Evolutionary conservation across 2,113 vertebrate genomes (phyloP), one percentile per base, ranked within the genome.

Genomic region (Alethe diademata): DNA sequence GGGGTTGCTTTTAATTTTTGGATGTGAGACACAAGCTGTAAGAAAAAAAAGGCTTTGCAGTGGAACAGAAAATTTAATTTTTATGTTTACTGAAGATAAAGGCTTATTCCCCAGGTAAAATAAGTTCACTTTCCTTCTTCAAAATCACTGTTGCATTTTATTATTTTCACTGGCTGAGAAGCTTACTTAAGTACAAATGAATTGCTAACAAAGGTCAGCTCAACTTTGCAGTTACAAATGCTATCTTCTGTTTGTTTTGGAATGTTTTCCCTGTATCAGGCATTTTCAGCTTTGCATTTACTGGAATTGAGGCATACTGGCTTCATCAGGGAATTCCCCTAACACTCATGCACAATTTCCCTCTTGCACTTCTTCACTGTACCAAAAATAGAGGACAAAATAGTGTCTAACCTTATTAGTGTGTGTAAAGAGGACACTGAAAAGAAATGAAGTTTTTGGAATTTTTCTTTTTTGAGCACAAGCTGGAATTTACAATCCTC

Each of bases 271-370:
- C 43, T 76, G 19, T 36, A 64, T 79, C 54, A 86, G 75, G 62
- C 74, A 42, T 83, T 96, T 95, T 93, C 67, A 80, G 47, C 31
- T 83, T 83, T 90, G 26, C 19, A 36, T 86, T 95, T 96, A 94
- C 92, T 96, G 92, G 91, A 97, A 95, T 16, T 73, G 67, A 90
- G 66, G 51, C 67, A 56, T 48, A 31, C 13, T 79, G 43, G 2
- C 25, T 90, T 18, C 58, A 40, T 66, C 54, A 66, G 81, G 81
- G 69, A 94, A 93, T 90, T 90, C 47, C 73, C 18, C 29, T 58
- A 86, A 76, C 38, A 70, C 4, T 14, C 42, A 19, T 73, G 50
- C 22, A 65, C 18, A 5, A 33, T 73, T 87, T 87, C 12, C 24
- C 20, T 87, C 22, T 92, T 60, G n/a, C 5, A 26, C 12, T 61